Conservation (phyloP, 2,888 invertebrate genomes). For the Sepioteuthis lessoniana region DNA sequence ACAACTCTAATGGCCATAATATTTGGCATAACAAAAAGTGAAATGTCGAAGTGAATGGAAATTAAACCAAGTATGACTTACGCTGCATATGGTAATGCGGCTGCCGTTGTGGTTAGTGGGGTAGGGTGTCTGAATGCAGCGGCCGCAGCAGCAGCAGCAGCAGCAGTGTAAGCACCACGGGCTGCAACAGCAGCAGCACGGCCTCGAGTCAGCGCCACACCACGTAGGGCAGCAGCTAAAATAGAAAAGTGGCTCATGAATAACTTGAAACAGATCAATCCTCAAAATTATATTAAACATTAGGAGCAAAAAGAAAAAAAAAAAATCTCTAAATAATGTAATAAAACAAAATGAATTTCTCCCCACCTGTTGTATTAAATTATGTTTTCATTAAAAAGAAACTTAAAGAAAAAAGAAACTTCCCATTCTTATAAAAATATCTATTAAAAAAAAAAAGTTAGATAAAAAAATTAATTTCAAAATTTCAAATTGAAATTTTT, state of each 20-base stretch:
- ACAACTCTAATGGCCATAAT: no score
- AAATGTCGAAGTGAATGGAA: not conserved
- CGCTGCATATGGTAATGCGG: conserved; percentile 89
- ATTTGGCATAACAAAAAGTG: not conserved
- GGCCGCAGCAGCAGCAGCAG: conserved; percentile 83
- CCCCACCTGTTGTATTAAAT: no score
- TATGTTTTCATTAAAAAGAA: no score
- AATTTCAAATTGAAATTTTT: no score
- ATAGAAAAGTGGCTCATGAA: not conserved
- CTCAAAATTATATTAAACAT: not conserved
- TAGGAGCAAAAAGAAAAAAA: not conserved
- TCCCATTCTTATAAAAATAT: no score
- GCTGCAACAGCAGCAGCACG: conserved; percentile 83
- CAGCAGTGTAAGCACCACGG: conserved; percentile 77
- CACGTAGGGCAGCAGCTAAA: conserved; percentile 85
- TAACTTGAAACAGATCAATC: not conserved
- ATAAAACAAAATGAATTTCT: no score
- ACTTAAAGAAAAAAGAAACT: no score
- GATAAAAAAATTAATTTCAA: no score
- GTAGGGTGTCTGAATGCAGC: conserved; percentile 81
- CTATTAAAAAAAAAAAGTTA: no score
- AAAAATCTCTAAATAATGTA: no score
- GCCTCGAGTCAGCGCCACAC: conserved; percentile 88
- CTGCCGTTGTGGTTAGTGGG: conserved; percentile 81
- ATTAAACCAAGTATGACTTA: conserved; percentile 79